These are phyloP conservation scores for Eurois occulta DNA, from an alignment of 2,888 invertebrate species.

Conservation along the genomic window DNA sequence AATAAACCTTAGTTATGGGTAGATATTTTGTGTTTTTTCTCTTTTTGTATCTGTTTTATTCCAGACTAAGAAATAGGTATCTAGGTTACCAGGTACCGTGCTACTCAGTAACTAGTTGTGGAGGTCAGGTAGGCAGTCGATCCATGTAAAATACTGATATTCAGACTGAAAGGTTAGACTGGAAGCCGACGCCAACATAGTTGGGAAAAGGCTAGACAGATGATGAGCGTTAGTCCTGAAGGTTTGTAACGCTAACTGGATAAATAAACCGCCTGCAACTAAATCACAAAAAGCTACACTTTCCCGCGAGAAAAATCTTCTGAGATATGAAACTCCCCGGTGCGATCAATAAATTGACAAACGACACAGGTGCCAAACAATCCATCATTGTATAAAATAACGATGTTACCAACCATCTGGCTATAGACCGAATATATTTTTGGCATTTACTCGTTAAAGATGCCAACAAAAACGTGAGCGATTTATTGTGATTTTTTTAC, in stretches of 20 bases:
- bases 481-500: not conserved
- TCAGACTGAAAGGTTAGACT: too few species aligned
- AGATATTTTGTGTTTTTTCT: too few species aligned
- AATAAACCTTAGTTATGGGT: too few species aligned
- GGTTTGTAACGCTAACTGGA: not conserved
- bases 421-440: not conserved
- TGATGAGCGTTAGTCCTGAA: not conserved
- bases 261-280: not conserved
- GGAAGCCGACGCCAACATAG: not conserved
- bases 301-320: not conserved
- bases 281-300: not conserved
- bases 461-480: not conserved
- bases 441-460: not conserved
- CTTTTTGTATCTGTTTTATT: too few species aligned
- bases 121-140: too few species aligned
- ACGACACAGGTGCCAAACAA: slow-evolving; percentile 21
- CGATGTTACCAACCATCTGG: not conserved
- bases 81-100: too few species aligned
- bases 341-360: slow-evolving; percentile 28
- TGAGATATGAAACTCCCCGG: not conserved
- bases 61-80: too few species aligned
- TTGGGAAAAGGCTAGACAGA: not conserved
- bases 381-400: slow-evolving; percentile 28
- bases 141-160: too few species aligned
- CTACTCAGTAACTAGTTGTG: too few species aligned